Conservation (phyloP, 1,140 invertebrate species). For the Chelonus insularis region DNA sequence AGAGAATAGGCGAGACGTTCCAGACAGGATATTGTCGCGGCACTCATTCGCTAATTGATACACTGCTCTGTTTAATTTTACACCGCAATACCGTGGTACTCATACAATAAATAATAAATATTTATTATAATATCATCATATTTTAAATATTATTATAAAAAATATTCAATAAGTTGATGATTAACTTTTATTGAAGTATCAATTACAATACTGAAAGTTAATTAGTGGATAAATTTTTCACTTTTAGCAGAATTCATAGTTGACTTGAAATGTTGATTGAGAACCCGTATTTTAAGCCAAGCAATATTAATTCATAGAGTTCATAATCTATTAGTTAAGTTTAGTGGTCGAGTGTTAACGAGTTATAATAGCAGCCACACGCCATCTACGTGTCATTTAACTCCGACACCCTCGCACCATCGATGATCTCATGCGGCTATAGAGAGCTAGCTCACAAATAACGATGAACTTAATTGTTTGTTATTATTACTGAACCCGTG, state of each 20-base stretch:
- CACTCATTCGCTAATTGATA: constrained; percentile 56
- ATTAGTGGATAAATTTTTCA: too few species aligned
- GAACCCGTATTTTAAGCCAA: constrained; percentile 40
- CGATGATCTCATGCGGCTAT: constrained; percentile 60
- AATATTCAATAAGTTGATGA: too few species aligned
- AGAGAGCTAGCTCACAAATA: constrained; percentile 37
- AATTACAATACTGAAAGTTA: too few species aligned
- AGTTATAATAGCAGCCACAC: constrained; percentile 53
- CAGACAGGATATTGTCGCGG: constrained; percentile 55
- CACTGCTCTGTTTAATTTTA: constrained; percentile 51
- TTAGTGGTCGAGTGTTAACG: constrained; percentile 46
- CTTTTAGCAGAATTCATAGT: too few species aligned
- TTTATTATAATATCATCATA: constrained; percentile 11
- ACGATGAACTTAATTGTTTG: constrained; percentile 61
- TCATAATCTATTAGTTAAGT: constrained; percentile 59
- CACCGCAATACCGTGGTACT: constrained; percentile 43
- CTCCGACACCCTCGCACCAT: constrained; percentile 54
- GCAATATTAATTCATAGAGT: constrained; percentile 58
- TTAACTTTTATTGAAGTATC: too few species aligned
- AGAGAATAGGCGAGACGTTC: constrained; percentile 33
- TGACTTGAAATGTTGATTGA: constrained; percentile 30
- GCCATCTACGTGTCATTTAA: constrained; percentile 58
- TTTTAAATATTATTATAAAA: not conserved
- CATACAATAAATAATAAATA: constrained; percentile 31
- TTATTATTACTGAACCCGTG: constrained; percentile 59